Evolutionary conservation across 2,888 invertebrate genomes (phyloP).

Genomic region (Cheilosia urbana): DNA sequence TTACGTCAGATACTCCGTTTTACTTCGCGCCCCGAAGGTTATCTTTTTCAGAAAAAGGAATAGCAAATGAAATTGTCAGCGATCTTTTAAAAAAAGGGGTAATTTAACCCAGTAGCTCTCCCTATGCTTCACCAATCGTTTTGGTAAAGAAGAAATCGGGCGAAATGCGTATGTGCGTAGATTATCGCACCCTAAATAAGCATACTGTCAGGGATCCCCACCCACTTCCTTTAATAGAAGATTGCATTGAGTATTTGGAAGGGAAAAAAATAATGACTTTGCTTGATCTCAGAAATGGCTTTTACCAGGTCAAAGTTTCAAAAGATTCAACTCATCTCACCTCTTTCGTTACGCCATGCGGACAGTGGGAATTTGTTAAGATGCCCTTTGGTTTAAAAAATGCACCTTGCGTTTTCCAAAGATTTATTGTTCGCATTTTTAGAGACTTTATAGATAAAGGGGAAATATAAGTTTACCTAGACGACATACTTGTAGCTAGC

Average conservation of each 20-base stretch:
- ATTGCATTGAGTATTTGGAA: too few species aligned
- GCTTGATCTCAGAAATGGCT: too few species aligned
- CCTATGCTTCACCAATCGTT: constrained; percentile 14
- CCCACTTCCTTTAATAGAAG: too few species aligned
- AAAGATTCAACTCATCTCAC: constrained; percentile 6
- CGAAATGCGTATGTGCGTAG: constrained; percentile 11
- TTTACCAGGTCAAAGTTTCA: constrained; percentile 5
- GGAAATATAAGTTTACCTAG: constrained; percentile 9
- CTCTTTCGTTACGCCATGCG: not conserved
- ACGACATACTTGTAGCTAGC: constrained; percentile 21
- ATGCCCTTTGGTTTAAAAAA: constrained; percentile 24
- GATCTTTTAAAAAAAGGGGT: not conserved
- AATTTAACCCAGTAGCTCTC: not conserved
- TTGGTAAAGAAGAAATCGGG: not conserved
- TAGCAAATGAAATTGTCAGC: too few species aligned
- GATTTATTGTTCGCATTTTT: constrained; percentile 7
- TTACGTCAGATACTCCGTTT: too few species aligned
- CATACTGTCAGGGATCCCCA: constrained; percentile 7
- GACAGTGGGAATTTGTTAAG: constrained; percentile 9
- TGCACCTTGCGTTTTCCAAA: constrained; percentile 16
- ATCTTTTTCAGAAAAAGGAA: too few species aligned
- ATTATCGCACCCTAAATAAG: constrained; percentile 9
- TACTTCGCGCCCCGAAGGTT: too few species aligned
- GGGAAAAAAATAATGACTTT: too few species aligned
- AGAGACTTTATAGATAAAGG: not conserved